phyloP scores from a whole-genome alignment of 2,113 vertebrate species.

The Actenoides hombroni region DNA sequence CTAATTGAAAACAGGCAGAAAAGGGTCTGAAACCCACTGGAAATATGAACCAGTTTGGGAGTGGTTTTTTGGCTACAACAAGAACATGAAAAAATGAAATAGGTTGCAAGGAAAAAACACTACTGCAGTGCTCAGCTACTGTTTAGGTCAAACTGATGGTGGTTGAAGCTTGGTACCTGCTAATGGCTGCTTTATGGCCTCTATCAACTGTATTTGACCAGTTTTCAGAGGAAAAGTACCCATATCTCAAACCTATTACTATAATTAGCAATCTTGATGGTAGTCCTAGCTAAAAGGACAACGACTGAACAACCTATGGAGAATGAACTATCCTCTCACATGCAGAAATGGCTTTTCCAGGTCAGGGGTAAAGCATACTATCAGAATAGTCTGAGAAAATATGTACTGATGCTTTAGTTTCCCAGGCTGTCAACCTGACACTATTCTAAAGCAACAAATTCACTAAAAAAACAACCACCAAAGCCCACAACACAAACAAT shows the following conservation, averaged over 20 bases:
- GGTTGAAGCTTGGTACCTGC: background rate
- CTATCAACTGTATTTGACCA: background rate
- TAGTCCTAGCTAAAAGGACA: constrained; percentile 26
- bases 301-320: background rate
- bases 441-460: background rate
- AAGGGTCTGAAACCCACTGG: background rate
- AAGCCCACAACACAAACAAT: background rate
- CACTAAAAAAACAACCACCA: accelerated
- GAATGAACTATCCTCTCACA: constrained; percentile 31
- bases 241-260: background rate
- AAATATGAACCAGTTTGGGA: background rate
- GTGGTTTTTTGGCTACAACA: background rate
- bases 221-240: constrained; percentile 9
- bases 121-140: background rate
- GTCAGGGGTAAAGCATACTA: background rate
- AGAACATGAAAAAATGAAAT: background rate
- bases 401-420: background rate
- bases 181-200: background rate
- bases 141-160: background rate
- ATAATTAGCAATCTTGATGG: constrained; percentile 24
- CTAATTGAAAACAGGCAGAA: background rate
- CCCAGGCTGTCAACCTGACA: background rate
- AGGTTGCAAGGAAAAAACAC: background rate
- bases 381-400: background rate
- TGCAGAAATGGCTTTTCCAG: background rate